Percentiles rank a stretch among this genome's conserved stretches.
Conservation (phyloP, 2,113 vertebrate genomes). For the Micronycteris hirsuta region DNA sequence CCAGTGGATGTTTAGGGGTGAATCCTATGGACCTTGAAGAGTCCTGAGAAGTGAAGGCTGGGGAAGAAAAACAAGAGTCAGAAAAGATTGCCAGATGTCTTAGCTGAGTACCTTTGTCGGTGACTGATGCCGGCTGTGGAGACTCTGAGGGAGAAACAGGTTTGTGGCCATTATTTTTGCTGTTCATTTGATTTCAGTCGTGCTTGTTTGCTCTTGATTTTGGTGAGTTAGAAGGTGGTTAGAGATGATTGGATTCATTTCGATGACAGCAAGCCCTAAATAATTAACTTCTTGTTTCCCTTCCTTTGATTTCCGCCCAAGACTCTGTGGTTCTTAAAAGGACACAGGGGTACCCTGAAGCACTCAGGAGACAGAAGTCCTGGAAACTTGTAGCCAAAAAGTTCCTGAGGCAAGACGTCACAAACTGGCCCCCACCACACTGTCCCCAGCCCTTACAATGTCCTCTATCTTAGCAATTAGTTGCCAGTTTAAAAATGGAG, state of each 20-base stretch:
- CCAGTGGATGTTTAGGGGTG: not conserved
- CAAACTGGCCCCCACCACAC: not conserved
- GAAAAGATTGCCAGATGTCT: not conserved
- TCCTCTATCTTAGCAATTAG: not conserved
- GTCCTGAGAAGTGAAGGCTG: not conserved
- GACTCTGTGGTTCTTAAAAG: not conserved
- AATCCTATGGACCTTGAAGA: not conserved
- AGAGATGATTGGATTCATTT: not conserved
- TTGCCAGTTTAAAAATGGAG: not conserved
- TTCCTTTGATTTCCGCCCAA: not conserved
- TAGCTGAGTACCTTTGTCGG: not conserved
- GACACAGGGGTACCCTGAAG: not conserved
- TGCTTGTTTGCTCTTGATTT: not conserved
- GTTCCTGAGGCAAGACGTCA: not conserved
- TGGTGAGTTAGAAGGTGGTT: not conserved
- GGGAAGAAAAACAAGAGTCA: not conserved
- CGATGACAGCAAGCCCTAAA: not conserved
- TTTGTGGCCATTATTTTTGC: not conserved
- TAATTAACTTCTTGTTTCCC: not conserved
- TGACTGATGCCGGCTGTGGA: not conserved
- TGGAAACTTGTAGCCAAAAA: not conserved
- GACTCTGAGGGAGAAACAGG: not conserved
- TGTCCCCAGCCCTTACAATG: not conserved
- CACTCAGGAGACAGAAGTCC: not conserved
- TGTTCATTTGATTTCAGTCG: not conserved